Conservation (phyloP, 1,140 invertebrate genomes). For the Oncopodura yosiiana region DNA sequence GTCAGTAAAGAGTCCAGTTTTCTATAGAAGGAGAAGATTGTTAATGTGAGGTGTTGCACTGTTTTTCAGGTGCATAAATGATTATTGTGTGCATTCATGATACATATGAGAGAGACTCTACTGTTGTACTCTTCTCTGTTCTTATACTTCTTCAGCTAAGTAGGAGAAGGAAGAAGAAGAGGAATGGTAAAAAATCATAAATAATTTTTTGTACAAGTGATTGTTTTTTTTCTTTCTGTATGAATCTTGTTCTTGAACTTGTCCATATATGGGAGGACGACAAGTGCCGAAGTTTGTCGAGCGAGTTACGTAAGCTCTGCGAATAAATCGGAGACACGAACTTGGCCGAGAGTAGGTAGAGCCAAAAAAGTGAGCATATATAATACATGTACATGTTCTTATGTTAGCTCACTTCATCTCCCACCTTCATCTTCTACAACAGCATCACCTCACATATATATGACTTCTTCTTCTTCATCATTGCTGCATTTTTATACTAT, state of each 20-base stretch:
- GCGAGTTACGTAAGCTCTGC: conserved; percentile 34
- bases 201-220: conserved; percentile 24
- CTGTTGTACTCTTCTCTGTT: not conserved
- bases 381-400: not conserved
- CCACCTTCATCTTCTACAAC: not conserved
- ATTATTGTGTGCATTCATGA: too few species aligned
- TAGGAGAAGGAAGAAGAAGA: conserved; percentile 19
- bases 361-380: not conserved
- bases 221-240: too few species aligned
- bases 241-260: conserved; percentile 33
- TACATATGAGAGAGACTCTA: too few species aligned
- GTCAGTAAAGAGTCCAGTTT: too few species aligned
- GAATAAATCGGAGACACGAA: conserved; percentile 34
- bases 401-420: not conserved
- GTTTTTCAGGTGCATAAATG: too few species aligned
- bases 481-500: too few species aligned
- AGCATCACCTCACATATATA: too few species aligned
- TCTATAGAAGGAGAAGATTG: too few species aligned
- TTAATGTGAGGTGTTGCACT: too few species aligned
- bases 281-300: conserved; percentile 32
- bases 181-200: conserved; percentile 23
- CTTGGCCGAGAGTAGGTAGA: conserved; percentile 19
- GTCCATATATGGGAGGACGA: conserved; percentile 35
- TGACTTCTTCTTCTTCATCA: too few species aligned
- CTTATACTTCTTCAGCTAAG: not conserved